Evolutionary conservation across 2,113 vertebrate species (phyloP), one percentile per base, ranked within the genome.

Genomic region (Pachyramphus minor): DNA sequence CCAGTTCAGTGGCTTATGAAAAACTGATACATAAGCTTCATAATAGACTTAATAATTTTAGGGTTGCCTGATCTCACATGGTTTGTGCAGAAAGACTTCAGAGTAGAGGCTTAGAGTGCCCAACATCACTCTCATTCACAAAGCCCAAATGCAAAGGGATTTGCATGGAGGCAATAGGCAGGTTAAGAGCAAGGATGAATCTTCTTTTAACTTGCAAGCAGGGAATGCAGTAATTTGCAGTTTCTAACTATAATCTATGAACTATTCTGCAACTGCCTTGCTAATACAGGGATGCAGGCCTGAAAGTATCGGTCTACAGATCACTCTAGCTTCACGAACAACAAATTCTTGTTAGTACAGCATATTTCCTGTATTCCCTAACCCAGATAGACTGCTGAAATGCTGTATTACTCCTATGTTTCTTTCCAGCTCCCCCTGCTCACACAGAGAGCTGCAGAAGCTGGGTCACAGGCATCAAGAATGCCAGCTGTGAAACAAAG

Each of bases 1-100:
- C 47, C 88, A 74, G 69, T 84, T 93, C 85, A 92, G 49, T 91
- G 78, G 53, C 58, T 93, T 93, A 92, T 84, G 76, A 90, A 86
- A 84, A 95, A 80, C 31, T 41, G 37, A 81, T 81, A 80, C n/a
- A 81, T 90, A 80, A 59, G 22, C 64, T 92, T 93, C 68, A 84
- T 84, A 93, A 96, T 59, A 92, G 76, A 77, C 49, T 92, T 89
- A 88, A 78, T 92, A 81, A 78, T 72, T 91, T 69, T 64, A 37
- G 80, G 39, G 64, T 75, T 93, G n/a, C 85, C 31, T 69, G 72
- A 83, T 88, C 31, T 92, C 72, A 77, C 13, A 28, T 24, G 15
- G 30, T 60, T 88, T 60, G 25, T 44, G n/a, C 31, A 55, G 76
- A 68, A 77, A 90, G 44, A 81, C 30, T 74, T 52, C 67, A 75